Evolutionary conservation across 2,888 invertebrate genomes (phyloP).

Genomic region (Pandemis heparana): DNA sequence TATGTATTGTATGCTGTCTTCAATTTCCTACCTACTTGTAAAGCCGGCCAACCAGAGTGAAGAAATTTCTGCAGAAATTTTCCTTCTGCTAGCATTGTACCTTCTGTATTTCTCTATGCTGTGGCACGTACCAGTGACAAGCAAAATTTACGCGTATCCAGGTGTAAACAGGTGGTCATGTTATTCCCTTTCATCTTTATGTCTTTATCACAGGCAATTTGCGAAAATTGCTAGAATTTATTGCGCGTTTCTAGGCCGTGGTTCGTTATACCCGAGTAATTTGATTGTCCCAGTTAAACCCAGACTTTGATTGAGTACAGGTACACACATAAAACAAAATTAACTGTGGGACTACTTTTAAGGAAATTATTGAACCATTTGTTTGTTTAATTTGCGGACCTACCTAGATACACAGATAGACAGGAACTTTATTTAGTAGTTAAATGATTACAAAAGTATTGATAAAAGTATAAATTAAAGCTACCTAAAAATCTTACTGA

Average conservation of each 20-base stretch:
- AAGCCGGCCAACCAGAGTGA: too few relatives aligned
- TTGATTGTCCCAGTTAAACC: neutral
- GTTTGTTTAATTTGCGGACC: too few relatives aligned
- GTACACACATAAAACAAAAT: neutral
- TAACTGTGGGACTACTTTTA: neutral
- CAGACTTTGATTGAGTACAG: neutral
- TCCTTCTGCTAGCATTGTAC: neutral
- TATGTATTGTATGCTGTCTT: too few relatives aligned
- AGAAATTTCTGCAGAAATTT: too few relatives aligned
- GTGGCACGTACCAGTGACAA: constrained; percentile 16
- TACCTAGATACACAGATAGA: too few relatives aligned
- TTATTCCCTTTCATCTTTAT: constrained; percentile 37
- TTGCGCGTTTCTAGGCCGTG: constrained; percentile 10
- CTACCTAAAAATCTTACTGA: too few relatives aligned
- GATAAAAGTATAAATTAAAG: too few relatives aligned
- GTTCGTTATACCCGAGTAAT: neutral
- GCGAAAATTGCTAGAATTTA: constrained; percentile 23
- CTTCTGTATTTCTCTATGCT: constrained; percentile 8
- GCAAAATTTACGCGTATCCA: constrained; percentile 38
- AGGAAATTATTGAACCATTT: too few relatives aligned
- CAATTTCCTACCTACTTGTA: too few relatives aligned
- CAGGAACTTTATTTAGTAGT: too few relatives aligned
- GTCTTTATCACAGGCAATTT: constrained; percentile 33
- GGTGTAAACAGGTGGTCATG: constrained; percentile 48
- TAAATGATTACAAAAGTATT: too few relatives aligned